Evolutionary conservation across 2,797 vertebrate genomes (phyloP).

Genomic region (Coilia nasus): DNA sequence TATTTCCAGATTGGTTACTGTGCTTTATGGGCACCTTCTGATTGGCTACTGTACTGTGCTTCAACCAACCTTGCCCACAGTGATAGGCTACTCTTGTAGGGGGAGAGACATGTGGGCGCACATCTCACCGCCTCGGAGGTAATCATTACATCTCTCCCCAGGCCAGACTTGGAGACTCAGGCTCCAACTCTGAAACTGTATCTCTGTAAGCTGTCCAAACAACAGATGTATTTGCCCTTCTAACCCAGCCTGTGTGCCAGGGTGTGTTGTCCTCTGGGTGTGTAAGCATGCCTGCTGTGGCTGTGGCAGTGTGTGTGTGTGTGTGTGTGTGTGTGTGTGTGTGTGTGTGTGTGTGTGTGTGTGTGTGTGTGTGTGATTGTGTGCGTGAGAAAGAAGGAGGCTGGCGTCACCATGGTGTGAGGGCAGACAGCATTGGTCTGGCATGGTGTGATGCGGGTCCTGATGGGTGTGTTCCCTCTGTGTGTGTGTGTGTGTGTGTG

Average conservation of each 20-base stretch:
- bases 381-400: no score
- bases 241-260: not conserved
- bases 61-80: no score
- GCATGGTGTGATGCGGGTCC: slow-evolving; percentile 5
- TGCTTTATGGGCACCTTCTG: no score
- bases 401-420: slow-evolving; percentile 29
- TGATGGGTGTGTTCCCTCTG: not conserved
- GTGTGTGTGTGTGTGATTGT: no score
- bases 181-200: no score
- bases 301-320: not conserved
- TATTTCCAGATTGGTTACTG: no score
- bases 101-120: no score
- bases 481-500: slow-evolving; percentile 1
- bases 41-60: no score
- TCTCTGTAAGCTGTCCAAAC: not conserved
- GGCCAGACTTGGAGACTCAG: no score
- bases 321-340: slow-evolving; percentile 1
- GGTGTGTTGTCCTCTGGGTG: not conserved
- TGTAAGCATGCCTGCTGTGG: not conserved
- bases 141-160: no score
- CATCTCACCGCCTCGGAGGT: no score
- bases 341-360: not conserved
- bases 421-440: not conserved
- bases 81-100: no score
- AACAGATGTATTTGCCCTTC: not conserved